These are phyloP conservation scores for Pelobates cultripes DNA, from an alignment of 2,797 vertebrate species.

Conservation along the genomic window DNA sequence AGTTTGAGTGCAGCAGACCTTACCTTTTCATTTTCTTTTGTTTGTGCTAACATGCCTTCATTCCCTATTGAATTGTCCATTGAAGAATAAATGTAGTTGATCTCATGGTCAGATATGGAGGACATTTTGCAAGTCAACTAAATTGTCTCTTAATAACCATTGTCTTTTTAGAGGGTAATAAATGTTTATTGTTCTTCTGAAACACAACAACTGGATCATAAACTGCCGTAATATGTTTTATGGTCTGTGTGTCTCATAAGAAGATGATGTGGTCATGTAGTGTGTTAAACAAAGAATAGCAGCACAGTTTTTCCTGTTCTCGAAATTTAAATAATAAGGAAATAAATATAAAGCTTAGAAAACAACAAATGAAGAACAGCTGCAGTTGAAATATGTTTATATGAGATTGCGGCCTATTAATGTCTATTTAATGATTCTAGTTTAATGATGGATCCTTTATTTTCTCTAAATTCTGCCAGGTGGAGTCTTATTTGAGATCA, in stretches of 20 bases:
- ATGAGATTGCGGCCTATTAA: not conserved
- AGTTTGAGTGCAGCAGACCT: not conserved
- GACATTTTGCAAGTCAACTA: constrained; percentile 7
- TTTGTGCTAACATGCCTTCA: not conserved
- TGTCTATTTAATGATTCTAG: not conserved
- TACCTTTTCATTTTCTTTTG: not conserved
- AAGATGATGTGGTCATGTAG: not conserved
- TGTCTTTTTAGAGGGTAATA: constrained; percentile 6
- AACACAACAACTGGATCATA: not conserved
- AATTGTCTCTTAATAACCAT: not conserved
- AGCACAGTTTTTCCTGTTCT: not conserved
- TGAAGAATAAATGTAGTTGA: constrained; percentile 1
- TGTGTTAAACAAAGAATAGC: not conserved
- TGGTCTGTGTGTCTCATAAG: not conserved
- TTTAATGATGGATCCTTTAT: not conserved
- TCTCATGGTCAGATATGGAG: not conserved
- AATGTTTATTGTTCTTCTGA: constrained; percentile 1
- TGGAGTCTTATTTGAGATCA: no score
- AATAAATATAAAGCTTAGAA: not conserved
- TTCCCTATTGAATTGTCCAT: not conserved
- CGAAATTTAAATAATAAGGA: not conserved
- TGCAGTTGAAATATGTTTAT: not conserved
- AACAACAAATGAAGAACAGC: not conserved
- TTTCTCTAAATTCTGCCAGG: not conserved
- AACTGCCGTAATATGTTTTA: not conserved